Percentiles rank a stretch among this genome's conserved stretches.
Conservation (phyloP, 2,113 vertebrate genomes). For the Grammomys dolichurus region DNA sequence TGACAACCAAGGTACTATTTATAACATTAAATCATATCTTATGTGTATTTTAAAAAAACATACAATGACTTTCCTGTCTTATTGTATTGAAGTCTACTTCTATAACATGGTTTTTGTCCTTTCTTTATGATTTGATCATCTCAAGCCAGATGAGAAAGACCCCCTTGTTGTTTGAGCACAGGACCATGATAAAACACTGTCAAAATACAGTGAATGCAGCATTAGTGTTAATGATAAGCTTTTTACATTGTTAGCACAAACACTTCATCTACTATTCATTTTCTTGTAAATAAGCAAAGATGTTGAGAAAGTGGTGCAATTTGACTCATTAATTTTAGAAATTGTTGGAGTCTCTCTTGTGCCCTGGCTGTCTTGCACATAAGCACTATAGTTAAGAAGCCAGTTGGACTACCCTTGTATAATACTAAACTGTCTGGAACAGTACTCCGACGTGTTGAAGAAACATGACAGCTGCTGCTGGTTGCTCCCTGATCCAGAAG, state of each 20-base stretch:
- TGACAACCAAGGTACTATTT: neutral
- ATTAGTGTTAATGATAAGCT: neutral
- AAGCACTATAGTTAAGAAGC: neutral
- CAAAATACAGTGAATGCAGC: neutral
- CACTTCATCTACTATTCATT: neutral
- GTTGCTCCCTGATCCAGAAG: neutral
- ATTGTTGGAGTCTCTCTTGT: neutral
- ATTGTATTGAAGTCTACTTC: neutral
- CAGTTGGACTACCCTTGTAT: neutral
- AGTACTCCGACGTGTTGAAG: neutral
- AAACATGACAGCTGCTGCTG: neutral
- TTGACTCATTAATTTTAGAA: neutral
- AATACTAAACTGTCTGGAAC: neutral
- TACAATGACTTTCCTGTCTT: neutral
- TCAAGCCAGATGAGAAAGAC: neutral
- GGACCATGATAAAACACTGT: neutral
- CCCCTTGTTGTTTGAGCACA: neutral
- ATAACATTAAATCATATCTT: constrained; percentile 7
- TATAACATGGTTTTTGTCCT: neutral
- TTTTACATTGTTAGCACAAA: too few species aligned
- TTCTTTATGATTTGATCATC: neutral
- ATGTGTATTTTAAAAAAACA: neutral
- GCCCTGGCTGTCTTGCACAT: neutral
- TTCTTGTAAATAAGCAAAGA: neutral
- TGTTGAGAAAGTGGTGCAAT: neutral